phyloP scores from a whole-genome alignment of 92 coral and sea anemone species.

The Porites lobata region DNA sequence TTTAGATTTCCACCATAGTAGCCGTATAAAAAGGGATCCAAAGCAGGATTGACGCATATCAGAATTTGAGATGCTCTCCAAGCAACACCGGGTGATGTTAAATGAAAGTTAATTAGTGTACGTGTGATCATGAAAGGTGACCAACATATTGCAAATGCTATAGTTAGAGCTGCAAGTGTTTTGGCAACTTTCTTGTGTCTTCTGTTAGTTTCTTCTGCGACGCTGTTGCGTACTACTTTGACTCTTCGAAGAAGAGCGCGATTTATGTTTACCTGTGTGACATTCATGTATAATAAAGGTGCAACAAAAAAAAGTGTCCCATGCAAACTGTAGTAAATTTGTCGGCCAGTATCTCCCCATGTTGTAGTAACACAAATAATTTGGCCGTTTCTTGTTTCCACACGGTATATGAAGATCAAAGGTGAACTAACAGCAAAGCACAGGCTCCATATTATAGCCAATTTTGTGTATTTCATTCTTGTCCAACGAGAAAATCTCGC shows the following conservation, averaged over 20 bases:
- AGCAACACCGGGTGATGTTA: conserved; percentile 22
- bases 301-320: conserved; percentile 18
- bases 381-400: too few relatives aligned
- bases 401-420: too few relatives aligned
- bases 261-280: conserved; percentile 7
- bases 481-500: neutral
- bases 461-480: too few relatives aligned
- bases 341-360: conserved; percentile 41
- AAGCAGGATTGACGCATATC: conserved; percentile 33
- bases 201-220: neutral
- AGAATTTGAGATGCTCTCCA: conserved; percentile 59
- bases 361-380: conserved; percentile 21
- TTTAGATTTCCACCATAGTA: conserved; percentile 27
- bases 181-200: conserved; percentile 37
- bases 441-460: too few relatives aligned
- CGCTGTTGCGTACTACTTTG: neutral
- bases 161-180: conserved; percentile 38
- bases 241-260: neutral
- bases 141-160: conserved; percentile 56
- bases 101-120: conserved; percentile 41
- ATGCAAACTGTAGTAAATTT: conserved; percentile 34
- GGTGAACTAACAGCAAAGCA: too few relatives aligned
- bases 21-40: conserved; percentile 39
- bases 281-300: conserved; percentile 24
- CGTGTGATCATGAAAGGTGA: conserved; percentile 64